Base-by-base conservation (phyloP, 92 coral and sea anemone species). In the Bergia puertoricense region DNA sequence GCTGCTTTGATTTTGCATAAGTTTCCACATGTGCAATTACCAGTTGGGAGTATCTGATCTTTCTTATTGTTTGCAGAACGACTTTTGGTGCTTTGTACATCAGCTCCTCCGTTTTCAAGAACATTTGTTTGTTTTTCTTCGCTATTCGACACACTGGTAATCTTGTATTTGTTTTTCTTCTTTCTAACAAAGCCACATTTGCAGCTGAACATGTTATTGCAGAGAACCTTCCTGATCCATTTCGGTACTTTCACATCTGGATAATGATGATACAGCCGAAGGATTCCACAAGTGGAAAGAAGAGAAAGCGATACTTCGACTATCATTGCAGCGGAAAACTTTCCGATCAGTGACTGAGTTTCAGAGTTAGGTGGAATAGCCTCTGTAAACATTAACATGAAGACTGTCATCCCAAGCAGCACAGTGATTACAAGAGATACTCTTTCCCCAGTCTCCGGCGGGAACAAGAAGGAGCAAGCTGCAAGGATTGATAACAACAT, bases 361-460 rank as follows among this genome's bases (percentile, higher is more conserved):
- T 94, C 98, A 8, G 98, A 96, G 9, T 96, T 93, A 10, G 98
- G 90, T 2, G 98, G 98, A 18, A 96, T 94, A 38, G 98, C 92
- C 57, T 96, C 98, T 14, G 94, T 95, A 85, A 93, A 95, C 44
- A 96, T 88, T 4, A 94, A 88, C 98, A 93, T 96, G 83, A 96
- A 96, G 39, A 96, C 98, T 3, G 98, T 94, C 93, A 96, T 93
- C 11, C 98, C 98, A 6, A 93, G 88, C 44, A 94, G 91, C 44
- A 95, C 92, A 2, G 98, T 96, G 56, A 96, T 91, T 69, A 94
- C 96, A 37, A 96, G 90, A 40, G 98, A 94, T 59, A 96, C 93
- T 74, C 98, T 88, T 85, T 96, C 98, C 57, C 98, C 98, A 74
- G 98, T 91, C 89, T 96, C 96, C 43, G 98, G 98, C 84, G 98